phyloP scores from a whole-genome alignment of 1,140 invertebrate genomes.

The Paramacrobiotus metropolitanus region DNA sequence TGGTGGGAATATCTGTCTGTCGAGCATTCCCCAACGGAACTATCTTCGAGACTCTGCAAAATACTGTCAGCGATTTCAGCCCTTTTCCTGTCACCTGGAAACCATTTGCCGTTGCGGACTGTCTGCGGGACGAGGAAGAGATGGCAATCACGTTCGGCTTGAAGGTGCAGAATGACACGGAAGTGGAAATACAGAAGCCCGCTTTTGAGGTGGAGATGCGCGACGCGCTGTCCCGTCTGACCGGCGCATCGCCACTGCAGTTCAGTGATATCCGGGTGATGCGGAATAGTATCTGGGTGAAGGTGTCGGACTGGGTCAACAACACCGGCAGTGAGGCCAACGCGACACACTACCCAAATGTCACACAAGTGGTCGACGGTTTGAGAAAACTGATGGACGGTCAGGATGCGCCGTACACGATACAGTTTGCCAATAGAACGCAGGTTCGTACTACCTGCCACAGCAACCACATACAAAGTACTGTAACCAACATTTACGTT shows the following conservation, averaged over 20 bases:
- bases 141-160: neutral
- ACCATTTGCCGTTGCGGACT: neutral
- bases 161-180: neutral
- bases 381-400: neutral
- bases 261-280: neutral
- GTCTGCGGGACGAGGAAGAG: neutral
- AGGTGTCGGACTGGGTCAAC: neutral
- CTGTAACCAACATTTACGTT: too few relatives aligned
- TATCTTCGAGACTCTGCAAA: neutral
- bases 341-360: too few relatives aligned
- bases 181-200: neutral
- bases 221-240: neutral
- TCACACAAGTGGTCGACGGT: neutral
- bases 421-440: too few relatives aligned
- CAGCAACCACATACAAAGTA: too few relatives aligned
- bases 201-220: neutral
- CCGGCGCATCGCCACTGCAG: neutral
- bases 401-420: neutral
- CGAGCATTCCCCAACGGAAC: neutral
- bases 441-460: too few relatives aligned
- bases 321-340: neutral
- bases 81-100: neutral
- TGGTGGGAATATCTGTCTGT: neutral
- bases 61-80: neutral
- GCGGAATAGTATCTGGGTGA: neutral